phyloP scores from a whole-genome alignment of 2,888 invertebrate genomes.

The Sepioteuthis lessoniana region DNA sequence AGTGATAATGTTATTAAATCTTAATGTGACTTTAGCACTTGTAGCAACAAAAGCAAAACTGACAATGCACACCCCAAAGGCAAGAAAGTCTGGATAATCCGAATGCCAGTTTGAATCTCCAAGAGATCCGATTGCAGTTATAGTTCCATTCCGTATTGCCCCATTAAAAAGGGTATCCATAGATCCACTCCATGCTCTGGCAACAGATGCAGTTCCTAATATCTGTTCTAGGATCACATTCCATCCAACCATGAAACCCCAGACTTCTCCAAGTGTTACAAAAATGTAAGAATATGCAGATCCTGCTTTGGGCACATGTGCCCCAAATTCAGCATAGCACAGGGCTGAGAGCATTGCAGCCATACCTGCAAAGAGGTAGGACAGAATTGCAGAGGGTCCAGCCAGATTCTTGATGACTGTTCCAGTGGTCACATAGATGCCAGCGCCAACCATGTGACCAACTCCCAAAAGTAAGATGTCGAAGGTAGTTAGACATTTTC shows the following conservation, averaged over 20 bases:
- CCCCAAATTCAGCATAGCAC: slow-evolving; percentile 74
- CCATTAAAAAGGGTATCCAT: slow-evolving; percentile 75
- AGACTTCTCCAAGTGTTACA: slow-evolving; percentile 91
- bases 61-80: slow-evolving; percentile 71
- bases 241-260: slow-evolving; percentile 92
- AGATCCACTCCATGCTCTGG: slow-evolving; percentile 76
- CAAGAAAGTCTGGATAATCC: slow-evolving; percentile 76
- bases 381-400: slow-evolving; percentile 76
- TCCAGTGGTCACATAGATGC: slow-evolving; percentile 97
- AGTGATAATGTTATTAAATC: slow-evolving; percentile 75
- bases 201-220: slow-evolving; percentile 78
- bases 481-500: slow-evolving; percentile 84
- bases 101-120: slow-evolving; percentile 63
- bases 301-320: slow-evolving; percentile 76
- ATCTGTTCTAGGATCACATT: slow-evolving; percentile 81
- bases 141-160: slow-evolving; percentile 74
- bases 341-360: slow-evolving; percentile 76
- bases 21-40: slow-evolving; percentile 75
- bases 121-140: slow-evolving; percentile 66
- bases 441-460: slow-evolving; percentile 97
- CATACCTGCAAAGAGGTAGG: slow-evolving; percentile 81
- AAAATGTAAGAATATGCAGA: slow-evolving; percentile 95
- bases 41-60: slow-evolving; percentile 76
- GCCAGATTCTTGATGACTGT: slow-evolving; percentile 78
- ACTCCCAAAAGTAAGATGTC: slow-evolving; percentile 92